Evolutionary conservation across 2,113 vertebrate genomes (phyloP).

Genomic region (Cygnus buccinator): DNA sequence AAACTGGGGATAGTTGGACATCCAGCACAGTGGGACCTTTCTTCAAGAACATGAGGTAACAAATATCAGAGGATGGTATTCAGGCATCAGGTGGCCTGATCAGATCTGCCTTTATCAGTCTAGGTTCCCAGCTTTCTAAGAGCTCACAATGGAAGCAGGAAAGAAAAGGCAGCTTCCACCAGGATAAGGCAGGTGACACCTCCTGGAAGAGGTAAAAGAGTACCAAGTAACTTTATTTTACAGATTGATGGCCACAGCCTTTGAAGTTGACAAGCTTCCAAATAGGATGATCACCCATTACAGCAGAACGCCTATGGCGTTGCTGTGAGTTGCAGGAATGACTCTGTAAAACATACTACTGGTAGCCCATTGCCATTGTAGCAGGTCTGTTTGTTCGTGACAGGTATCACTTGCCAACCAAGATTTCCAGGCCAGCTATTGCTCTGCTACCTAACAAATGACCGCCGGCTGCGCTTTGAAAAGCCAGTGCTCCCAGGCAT

Average conservation of each 20-base stretch:
- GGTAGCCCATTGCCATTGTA: background rate
- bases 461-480: background rate
- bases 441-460: background rate
- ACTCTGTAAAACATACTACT: background rate
- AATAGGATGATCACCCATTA: background rate
- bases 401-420: background rate
- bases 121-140: background rate
- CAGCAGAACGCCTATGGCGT: fast-evolving
- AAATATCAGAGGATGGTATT: background rate
- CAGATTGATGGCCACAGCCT: background rate
- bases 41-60: background rate
- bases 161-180: background rate
- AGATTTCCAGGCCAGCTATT: background rate
- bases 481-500: background rate
- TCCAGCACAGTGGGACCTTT: fast-evolving
- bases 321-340: background rate
- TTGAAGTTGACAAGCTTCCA: background rate
- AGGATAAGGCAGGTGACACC: background rate
- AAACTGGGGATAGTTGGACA: background rate
- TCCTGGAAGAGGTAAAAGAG: background rate
- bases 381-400: background rate
- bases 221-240: background rate
- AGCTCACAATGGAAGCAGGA: fast-evolving
- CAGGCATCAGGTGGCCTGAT: background rate
- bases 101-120: background rate